phyloP scores from a whole-genome alignment of 2,888 invertebrate species.

The Alsophila aescularia region DNA sequence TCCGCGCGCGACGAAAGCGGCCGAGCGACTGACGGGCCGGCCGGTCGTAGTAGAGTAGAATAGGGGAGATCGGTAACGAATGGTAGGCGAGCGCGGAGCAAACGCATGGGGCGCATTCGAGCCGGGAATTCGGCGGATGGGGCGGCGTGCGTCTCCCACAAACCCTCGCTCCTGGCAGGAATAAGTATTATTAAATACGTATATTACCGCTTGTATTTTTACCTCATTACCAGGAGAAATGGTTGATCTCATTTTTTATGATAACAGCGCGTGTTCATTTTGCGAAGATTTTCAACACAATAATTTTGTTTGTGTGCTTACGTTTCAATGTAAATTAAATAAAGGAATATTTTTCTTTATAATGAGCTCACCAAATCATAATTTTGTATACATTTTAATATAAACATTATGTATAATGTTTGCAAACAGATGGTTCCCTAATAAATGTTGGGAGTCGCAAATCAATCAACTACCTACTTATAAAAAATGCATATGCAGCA shows the following conservation, averaged over 20 bases:
- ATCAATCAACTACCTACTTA: no score
- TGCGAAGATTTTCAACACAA: constrained; percentile 19
- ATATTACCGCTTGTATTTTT: constrained; percentile 32
- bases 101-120: constrained; percentile 67
- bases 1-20: constrained; percentile 57
- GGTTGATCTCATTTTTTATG: constrained; percentile 28
- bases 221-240: constrained; percentile 30
- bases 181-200: constrained; percentile 60
- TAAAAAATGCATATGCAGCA: no score
- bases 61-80: constrained; percentile 60
- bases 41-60: no score
- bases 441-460: no score
- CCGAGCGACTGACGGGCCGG: constrained; percentile 71
- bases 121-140: constrained; percentile 40
- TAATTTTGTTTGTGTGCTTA: constrained; percentile 16
- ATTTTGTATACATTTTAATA: no score
- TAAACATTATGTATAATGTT: no score
- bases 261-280: constrained; percentile 21
- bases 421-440: no score
- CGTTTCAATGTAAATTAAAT: constrained; percentile 20
- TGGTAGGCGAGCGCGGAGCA: constrained; percentile 55
- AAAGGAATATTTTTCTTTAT: not conserved
- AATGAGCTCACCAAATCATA: no score
- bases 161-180: constrained; percentile 45
- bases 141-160: constrained; percentile 50